Evolutionary conservation across 1,140 invertebrate genomes (phyloP).

Genomic region (Drosophila sucinea): DNA sequence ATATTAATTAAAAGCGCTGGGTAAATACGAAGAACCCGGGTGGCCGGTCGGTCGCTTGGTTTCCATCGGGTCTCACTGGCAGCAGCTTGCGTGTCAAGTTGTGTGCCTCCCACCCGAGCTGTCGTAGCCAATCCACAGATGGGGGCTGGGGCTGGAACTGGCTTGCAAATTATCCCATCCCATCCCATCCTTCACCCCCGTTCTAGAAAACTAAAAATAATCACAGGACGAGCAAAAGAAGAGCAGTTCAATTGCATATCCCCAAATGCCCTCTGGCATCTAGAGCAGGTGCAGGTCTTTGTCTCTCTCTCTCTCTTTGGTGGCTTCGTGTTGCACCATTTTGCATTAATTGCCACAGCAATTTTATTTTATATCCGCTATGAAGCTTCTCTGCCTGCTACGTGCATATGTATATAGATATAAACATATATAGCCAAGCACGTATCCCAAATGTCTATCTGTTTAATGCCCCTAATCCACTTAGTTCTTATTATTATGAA

Average conservation of each 20-base stretch:
- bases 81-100: slow-evolving; percentile 8
- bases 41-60: background rate
- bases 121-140: slow-evolving; percentile 4
- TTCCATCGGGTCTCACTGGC: background rate
- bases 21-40: slow-evolving; percentile 43
- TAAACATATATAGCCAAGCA: background rate
- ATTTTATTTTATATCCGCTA: slow-evolving; percentile 2
- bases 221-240: background rate
- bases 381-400: background rate
- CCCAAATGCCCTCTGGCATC: background rate
- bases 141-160: background rate
- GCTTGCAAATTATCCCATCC: too few relatives aligned
- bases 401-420: background rate
- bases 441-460: background rate
- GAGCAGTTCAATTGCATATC: background rate
- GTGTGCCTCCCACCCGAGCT: background rate
- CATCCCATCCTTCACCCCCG: background rate
- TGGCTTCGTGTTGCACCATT: slow-evolving; percentile 11
- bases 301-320: background rate
- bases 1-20: slow-evolving; percentile 78
- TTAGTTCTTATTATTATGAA: slow-evolving; percentile 10
- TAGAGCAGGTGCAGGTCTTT: background rate
- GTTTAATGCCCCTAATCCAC: slow-evolving; percentile 5
- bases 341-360: slow-evolving; percentile 7
- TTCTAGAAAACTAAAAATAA: slow-evolving; percentile 2